Conservation (phyloP, 2,797 vertebrate species). For the Fundulus diaphanus region DNA sequence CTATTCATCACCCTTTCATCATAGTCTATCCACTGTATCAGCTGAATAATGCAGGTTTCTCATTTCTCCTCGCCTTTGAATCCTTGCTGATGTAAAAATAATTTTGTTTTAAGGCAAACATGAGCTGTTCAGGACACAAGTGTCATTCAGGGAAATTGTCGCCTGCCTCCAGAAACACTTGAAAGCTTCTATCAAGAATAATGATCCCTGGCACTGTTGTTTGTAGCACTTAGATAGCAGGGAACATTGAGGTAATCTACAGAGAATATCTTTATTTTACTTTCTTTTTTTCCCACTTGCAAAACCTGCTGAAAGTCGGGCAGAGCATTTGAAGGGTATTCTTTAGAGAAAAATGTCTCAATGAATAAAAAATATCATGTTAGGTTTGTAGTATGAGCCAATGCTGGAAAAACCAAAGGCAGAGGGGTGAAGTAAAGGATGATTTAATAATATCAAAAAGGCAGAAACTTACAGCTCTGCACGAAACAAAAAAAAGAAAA, state of each 20-base stretch:
- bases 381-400: too few relatives aligned
- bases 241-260: not conserved
- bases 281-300: too few relatives aligned
- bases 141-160: conserved; percentile 40
- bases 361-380: too few relatives aligned
- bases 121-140: conserved; percentile 25
- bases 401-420: too few relatives aligned
- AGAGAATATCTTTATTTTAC: not conserved
- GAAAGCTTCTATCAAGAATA: conserved; percentile 59
- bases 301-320: not conserved
- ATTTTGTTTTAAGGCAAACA: conserved; percentile 57
- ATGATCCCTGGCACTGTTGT: conserved; percentile 30
- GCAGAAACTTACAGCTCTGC: too few relatives aligned
- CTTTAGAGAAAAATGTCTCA: too few relatives aligned
- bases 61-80: conserved; percentile 13
- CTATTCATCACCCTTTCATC: conserved; percentile 52
- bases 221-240: not conserved
- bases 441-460: too few relatives aligned
- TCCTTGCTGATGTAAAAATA: conserved; percentile 39
- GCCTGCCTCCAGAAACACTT: conserved; percentile 47
- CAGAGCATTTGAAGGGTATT: too few relatives aligned
- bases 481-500: too few relatives aligned
- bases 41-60: conserved; percentile 3
- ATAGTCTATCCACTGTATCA: conserved; percentile 20
- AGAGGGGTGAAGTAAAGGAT: too few relatives aligned